Base-by-base conservation (phyloP, 2,113 vertebrate genomes). In the Cheilinus undulatus region DNA sequence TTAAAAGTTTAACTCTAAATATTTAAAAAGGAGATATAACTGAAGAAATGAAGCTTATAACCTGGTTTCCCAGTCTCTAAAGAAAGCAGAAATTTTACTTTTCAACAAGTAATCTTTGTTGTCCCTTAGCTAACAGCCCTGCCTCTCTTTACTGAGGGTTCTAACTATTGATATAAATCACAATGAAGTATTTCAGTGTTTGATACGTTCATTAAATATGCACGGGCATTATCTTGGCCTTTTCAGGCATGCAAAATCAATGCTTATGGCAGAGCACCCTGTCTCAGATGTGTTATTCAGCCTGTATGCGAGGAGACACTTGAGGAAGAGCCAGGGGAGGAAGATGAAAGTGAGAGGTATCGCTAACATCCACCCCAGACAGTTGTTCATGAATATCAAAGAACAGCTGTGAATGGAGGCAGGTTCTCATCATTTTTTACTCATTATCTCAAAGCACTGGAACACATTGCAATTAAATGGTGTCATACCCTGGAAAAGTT, bases 361-460 rank as follows among this genome's bases (percentile, higher is more conserved):
- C 77, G 82, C 89, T 90, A 88, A 90, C 92, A 93, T 93, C 92
- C 88, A 90, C 73, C 87, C 70, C 88, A 92, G 93, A 91, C 93
- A 94, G 91, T 93, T 93, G 93, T 91, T 93, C 92, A 94, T 94
- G 93, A 94, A 94, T 94, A 94, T 94, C 93, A 94, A 94, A 94
- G 93, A 91, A 87, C 93, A 93, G 91, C 92, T 94, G 93, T 83
- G 88, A 90, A 88, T 76, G 69, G 68, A 85, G 71, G 76, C 83
- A 88, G 85, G 86, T 84, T 83, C 80, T 79, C 76, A 66, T 82
- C 79, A 80, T 78, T 87, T 90, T 87, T 89, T 77, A 80, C 76
- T 83, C 77, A 86, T 88, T 91, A 89, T 86, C 82, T 81, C 76
- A 85, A 83, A 89, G 76, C 78, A 71, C 61, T 74, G 50, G 71